phyloP scores from a whole-genome alignment of 2,113 vertebrate species.

The Dasyornis broadbenti region DNA sequence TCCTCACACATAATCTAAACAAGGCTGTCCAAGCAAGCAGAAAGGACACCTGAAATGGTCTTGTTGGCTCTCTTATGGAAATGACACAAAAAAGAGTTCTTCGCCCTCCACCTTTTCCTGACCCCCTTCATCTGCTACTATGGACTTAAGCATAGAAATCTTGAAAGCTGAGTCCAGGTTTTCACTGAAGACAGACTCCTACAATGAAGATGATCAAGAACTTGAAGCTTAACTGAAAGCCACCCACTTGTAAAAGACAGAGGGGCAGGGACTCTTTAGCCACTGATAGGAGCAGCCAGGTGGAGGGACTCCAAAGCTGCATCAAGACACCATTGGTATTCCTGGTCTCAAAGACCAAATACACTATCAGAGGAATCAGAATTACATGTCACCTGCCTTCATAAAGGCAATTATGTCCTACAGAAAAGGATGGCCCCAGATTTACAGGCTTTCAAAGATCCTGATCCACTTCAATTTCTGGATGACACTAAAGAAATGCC shows the following conservation, averaged over 20 bases:
- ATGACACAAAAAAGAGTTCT: background rate
- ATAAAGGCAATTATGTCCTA: background rate
- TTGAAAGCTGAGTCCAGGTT: background rate
- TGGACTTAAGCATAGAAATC: background rate
- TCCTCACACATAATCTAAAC: background rate
- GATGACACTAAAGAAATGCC: background rate
- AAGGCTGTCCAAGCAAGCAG: background rate
- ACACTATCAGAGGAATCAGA: background rate
- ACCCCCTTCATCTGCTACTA: background rate
- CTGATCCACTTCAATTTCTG: background rate
- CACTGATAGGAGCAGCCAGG: background rate
- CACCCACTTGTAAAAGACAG: background rate
- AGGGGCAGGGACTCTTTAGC: background rate
- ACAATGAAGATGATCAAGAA: background rate
- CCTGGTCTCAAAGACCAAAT: background rate
- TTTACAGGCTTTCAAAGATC: background rate
- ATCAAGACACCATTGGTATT: background rate
- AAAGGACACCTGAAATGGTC: background rate
- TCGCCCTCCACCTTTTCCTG: accelerated
- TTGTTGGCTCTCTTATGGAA: background rate
- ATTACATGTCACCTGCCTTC: background rate
- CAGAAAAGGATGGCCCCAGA: background rate
- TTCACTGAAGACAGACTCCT: background rate
- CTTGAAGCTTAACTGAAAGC: background rate
- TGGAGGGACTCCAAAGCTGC: background rate